These are phyloP conservation scores for Drosophila siamana DNA, from an alignment of 2,888 invertebrate genomes.

Conservation along the genomic window DNA sequence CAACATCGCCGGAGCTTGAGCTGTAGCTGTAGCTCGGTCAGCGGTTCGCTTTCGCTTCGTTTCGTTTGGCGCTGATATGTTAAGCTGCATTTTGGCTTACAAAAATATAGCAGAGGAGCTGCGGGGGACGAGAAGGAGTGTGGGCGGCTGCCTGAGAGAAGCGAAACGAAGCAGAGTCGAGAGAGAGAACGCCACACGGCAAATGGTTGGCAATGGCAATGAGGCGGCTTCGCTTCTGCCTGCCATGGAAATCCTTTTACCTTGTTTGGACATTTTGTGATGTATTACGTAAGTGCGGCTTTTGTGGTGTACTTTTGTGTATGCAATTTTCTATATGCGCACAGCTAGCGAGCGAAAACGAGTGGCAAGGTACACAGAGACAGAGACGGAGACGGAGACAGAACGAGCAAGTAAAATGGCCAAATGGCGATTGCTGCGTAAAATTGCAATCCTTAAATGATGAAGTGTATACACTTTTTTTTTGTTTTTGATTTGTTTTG, in stretches of 20 bases:
- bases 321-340: slow-evolving; percentile 48
- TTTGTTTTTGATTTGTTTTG: not conserved
- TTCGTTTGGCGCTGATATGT: slow-evolving; percentile 72
- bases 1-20: slow-evolving; percentile 17
- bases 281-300: slow-evolving; percentile 81
- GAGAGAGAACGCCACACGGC: too few species aligned
- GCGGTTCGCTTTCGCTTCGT: slow-evolving; percentile 58
- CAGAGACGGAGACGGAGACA: slow-evolving; percentile 29
- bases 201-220: slow-evolving; percentile 55
- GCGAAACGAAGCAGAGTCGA: not conserved
- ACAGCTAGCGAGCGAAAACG: too few species aligned
- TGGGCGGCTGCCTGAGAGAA: not conserved
- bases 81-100: slow-evolving; percentile 80
- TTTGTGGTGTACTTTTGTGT: slow-evolving; percentile 66
- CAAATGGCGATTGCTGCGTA: slow-evolving; percentile 40
- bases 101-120: slow-evolving; percentile 67
- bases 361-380: slow-evolving; percentile 16
- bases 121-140: not conserved
- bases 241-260: slow-evolving; percentile 74
- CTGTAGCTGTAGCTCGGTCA: slow-evolving; percentile 61
- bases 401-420: slow-evolving; percentile 65
- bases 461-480: slow-evolving; percentile 51
- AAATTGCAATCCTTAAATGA: slow-evolving; percentile 76
- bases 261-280: slow-evolving; percentile 80
- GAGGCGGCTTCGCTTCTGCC: slow-evolving; percentile 25